Conservation (phyloP, 2,797 vertebrate genomes). For the Morelia viridis region DNA sequence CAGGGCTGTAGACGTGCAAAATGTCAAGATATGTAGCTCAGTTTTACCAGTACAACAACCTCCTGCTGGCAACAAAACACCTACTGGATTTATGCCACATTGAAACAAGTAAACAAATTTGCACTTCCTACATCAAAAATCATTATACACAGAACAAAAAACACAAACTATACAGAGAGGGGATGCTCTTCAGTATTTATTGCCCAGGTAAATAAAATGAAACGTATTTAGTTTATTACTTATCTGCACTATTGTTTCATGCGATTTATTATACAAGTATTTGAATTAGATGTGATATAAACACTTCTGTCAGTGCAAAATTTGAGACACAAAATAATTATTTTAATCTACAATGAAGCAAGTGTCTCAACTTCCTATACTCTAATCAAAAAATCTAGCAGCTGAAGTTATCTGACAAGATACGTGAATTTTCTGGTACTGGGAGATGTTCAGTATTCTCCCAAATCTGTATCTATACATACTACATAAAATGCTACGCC, state of each 20-base stretch:
- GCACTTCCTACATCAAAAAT: background rate
- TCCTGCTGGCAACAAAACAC: background rate
- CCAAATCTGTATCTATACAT: background rate
- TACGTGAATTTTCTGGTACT: background rate
- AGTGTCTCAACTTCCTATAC: background rate
- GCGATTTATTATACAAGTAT: background rate
- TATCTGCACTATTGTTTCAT: background rate
- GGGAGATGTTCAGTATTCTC: background rate
- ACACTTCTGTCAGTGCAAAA: background rate
- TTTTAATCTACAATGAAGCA: background rate
- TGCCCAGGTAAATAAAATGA: background rate
- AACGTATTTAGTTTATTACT: background rate
- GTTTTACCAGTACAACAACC: background rate
- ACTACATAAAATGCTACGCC: background rate
- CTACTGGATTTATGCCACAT: background rate
- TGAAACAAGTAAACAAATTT: no score
- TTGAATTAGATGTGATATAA: background rate
- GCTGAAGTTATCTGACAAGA: background rate
- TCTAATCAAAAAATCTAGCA: no score
- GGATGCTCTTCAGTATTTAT: background rate
- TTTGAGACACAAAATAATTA: background rate
- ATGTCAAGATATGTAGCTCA: background rate
- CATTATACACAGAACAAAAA: background rate
- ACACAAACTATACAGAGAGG: background rate
- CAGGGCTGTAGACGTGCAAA: background rate